phyloP scores from a whole-genome alignment of 1,140 invertebrate genomes.

The Holotrichia oblita region DNA sequence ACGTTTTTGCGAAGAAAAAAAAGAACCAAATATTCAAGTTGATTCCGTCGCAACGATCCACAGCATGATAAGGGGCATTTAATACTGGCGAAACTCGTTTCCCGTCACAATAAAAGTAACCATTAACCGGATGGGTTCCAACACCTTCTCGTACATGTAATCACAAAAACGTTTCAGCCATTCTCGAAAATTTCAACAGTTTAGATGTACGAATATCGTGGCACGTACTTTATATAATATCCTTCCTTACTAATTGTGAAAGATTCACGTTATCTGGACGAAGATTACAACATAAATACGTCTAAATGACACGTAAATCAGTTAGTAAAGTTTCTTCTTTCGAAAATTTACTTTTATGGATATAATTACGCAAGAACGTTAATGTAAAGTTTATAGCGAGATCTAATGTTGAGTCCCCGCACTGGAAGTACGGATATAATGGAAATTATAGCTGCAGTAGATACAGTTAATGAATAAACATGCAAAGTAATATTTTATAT shows the following conservation, averaged over 20 bases:
- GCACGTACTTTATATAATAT: not conserved
- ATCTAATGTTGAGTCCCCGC: not conserved
- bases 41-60: not conserved
- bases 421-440: not conserved
- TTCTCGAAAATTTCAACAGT: constrained; percentile 3
- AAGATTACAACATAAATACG: constrained; percentile 1
- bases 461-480: not conserved
- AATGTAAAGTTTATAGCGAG: not conserved
- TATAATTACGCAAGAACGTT: not conserved
- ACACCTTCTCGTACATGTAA: constrained; percentile 10
- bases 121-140: not conserved
- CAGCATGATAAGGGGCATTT: not conserved
- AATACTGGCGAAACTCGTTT: not conserved
- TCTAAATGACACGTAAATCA: not conserved
- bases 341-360: not conserved
- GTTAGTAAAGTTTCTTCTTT: not conserved
- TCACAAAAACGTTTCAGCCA: constrained; percentile 12
- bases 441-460: not conserved
- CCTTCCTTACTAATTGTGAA: not conserved
- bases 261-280: not conserved
- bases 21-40: not conserved
- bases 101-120: constrained; percentile 1
- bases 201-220: not conserved
- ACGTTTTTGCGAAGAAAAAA: not conserved
- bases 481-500: not conserved